Evolutionary conservation across 2,113 vertebrate species (phyloP), one percentile per base, ranked within the genome.

Genomic region (Pogona vitticeps): DNA sequence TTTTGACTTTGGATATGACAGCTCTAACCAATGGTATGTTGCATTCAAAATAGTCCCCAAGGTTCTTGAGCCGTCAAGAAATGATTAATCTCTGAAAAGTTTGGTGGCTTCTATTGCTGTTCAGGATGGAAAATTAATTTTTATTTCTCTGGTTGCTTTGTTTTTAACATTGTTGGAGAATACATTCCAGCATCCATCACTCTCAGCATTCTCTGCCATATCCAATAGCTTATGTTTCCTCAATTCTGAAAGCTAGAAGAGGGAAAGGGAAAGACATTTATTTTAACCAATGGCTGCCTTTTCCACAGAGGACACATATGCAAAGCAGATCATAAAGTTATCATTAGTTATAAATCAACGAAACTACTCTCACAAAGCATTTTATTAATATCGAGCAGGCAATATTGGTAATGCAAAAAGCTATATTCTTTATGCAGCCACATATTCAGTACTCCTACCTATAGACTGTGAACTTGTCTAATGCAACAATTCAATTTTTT

Each of bases 301-400:
- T 56, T 68, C 52, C 59, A 59, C 1, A 31, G 59, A 79, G 46
- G 71, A 38, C 2, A 80, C 75, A 46, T 85, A 36, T 91, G 93
- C 85, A 88, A 89, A 87, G 58, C 67, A 28, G 28, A 21, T n/a
- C 63, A 80, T 92, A 86, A 93, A 91, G 56, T 38, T 83, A 75
- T 80, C 88, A 90, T 38, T 33, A 76, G 31, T 75, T 91, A 87
- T 87, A 90, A 93, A 92, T 91, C 91, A 91, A 52, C 26, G 36
- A 78, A 85, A 89, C 86, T 83, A 88, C 23, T 59, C 36, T 36
- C 21, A 61, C 79, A 80, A 77, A 91, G 72, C 38, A 68, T 71
- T 86, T 92, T 58, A 83, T 93, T 85, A 90, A 59, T 67, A 75
- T 33, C 88, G 63, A 89, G 38, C 12, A 26, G 77, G 31, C 8